Evolutionary conservation across 2,888 invertebrate species (phyloP), one percentile per base, ranked within the genome.

Genomic region (Gryllus longicercus): DNA sequence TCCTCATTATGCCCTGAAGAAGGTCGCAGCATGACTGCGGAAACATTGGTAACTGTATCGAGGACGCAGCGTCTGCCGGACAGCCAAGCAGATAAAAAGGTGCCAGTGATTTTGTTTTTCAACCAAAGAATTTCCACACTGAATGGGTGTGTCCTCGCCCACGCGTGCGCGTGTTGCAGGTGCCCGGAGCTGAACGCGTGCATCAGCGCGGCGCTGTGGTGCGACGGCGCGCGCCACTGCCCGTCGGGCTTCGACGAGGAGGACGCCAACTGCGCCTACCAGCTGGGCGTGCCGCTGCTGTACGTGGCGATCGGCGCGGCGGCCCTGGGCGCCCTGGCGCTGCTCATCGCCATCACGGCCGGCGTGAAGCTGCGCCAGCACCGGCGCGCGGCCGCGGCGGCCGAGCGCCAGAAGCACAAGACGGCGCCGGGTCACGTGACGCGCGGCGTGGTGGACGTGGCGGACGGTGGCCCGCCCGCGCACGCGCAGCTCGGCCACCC

Each of bases 161-260:
- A 5, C 78, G 82, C 80, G 78, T 63, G 82, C 80, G 78, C 51
- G 82, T 84, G 84, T 85, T 87, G 79, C 88, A 94, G 94, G 85
- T 95, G 95, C 84, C 94, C 94, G 1, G 94, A 95, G 86, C 88
- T 95, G 79, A 93, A 94, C 82, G 94, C 94, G 0, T 95, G 95
- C 86, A 94, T 95, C 84, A 93, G 92, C 82, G 90, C 93, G 1
- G 91, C 92, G 2, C 86, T 95, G 8, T 94, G 95, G 94, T 95
- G 95, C 86, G 95, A 95, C 85, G 94, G 94, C 0, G 90, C 92
- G 75, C 88, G 91, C 2, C 94, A 95, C 85, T 95, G 95, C 85
- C 95, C 94, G 18, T 93, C 94, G 8, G 94, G 95, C 2, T 94
- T 91, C 86, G 95, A 95, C 85, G 94, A 95, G 87, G 93, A 93